Percentiles rank a stretch among this genome's conserved stretches.
phyloP scores from a whole-genome alignment of 2,888 invertebrate genomes.

The Junonia oenone region DNA sequence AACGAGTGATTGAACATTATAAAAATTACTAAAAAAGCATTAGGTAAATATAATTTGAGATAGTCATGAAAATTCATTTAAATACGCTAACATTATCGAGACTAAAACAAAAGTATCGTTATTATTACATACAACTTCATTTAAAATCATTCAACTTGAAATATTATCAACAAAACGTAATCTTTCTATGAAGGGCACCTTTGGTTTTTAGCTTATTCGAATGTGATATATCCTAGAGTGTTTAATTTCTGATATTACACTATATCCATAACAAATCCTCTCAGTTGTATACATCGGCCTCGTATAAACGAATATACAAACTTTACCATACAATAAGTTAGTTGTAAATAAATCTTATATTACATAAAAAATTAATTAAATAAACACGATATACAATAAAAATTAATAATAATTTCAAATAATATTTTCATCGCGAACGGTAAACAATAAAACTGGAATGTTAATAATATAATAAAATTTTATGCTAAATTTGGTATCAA shows the following conservation, averaged over 20 bases:
- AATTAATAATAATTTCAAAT: conserved; percentile 60
- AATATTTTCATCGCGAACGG: conserved; percentile 60
- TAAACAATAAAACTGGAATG: conserved; percentile 75
- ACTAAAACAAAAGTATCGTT: conserved; percentile 75
- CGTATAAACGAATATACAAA: conserved; percentile 68
- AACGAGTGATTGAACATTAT: conserved; percentile 76
- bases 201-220: conserved; percentile 89
- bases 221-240: conserved; percentile 79
- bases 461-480: conserved; percentile 70
- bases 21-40: conserved; percentile 74
- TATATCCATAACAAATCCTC: conserved; percentile 72
- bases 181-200: conserved; percentile 87
- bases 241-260: conserved; percentile 74
- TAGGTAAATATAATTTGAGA: conserved; percentile 79
- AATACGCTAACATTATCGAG: conserved; percentile 73
- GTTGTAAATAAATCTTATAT: conserved; percentile 77
- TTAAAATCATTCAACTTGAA: conserved; percentile 77
- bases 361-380: conserved; percentile 65
- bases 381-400: conserved; percentile 58
- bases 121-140: conserved; percentile 74
- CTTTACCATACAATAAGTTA: conserved; percentile 64
- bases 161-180: conserved; percentile 79
- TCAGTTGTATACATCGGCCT: conserved; percentile 68
- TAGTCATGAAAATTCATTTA: conserved; percentile 73
- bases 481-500: conserved; percentile 73